Evolutionary conservation across 1,140 invertebrate genomes (phyloP).

Genomic region (fruit fly (Drosophila melanogaster)): Release_6_plus_ISO1_MT NC_004354.4:2259001-2259500

Average conservation of each 20-base stretch:
- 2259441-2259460: not conserved
- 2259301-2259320: not conserved
- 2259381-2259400: conserved; percentile 41
- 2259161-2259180: conserved; percentile 13
- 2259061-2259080: too few species aligned
- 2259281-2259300: conserved; percentile 8
- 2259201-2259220: conserved; percentile 4
- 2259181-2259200: conserved; percentile 9
- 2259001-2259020: too few species aligned
- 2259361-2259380: conserved; percentile 11
- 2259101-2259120: too few species aligned
- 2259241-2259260: conserved; percentile 40
- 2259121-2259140: not conserved
- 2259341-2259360: not conserved
- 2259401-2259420: conserved; percentile 41
- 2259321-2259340: not conserved
- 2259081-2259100: too few species aligned
- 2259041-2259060: too few species aligned
- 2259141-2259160: not conserved
- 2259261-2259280: conserved; percentile 9
- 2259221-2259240: conserved; percentile 50
- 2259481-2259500: conserved; percentile 37
- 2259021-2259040: too few species aligned
- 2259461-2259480: conserved; percentile 46
- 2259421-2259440: conserved; percentile 7